phyloP scores from a whole-genome alignment of 2,888 invertebrate genomes.

The Platypus cylindrus region DNA sequence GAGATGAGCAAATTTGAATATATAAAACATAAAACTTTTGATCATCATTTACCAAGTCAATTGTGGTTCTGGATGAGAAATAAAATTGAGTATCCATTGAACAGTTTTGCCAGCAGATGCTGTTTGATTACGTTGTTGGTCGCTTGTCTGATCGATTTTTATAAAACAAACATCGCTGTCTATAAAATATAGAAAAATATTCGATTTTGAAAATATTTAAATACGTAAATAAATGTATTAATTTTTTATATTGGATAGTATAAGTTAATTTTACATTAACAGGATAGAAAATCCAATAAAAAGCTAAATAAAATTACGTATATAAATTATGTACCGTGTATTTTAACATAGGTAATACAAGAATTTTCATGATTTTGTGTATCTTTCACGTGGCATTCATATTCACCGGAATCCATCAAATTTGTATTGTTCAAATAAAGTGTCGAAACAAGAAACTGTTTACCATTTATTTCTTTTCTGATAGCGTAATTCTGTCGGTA shows the following conservation, averaged over 20 bases:
- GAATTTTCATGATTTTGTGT: constrained; percentile 17
- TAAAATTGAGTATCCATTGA: constrained; percentile 40
- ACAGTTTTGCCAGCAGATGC: constrained; percentile 28
- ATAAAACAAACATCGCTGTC: constrained; percentile 26
- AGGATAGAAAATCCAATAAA: too few relatives aligned
- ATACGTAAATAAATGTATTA: constrained; percentile 1
- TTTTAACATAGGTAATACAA: constrained; percentile 16
- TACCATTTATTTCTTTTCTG: constrained; percentile 1
- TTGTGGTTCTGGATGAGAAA: constrained; percentile 42
- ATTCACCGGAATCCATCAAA: constrained; percentile 25
- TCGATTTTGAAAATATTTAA: too few relatives aligned
- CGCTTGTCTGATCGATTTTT: constrained; percentile 29
- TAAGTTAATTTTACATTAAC: too few relatives aligned
- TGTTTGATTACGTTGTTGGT: constrained; percentile 23
- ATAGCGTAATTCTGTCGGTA: too few relatives aligned
- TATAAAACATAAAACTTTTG: background rate
- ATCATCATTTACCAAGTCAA: constrained; percentile 38
- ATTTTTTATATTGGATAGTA: too few relatives aligned
- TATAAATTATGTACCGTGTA: constrained; percentile 20
- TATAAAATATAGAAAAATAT: too few relatives aligned
- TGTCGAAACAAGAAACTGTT: constrained; percentile 4
- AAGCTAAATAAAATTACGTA: too few relatives aligned
- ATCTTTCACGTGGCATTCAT: constrained; percentile 27
- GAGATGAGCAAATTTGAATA: background rate
- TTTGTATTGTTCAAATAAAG: constrained; percentile 3